phyloP scores from a whole-genome alignment of 2,888 invertebrate genomes.

The Athetis lepigone region DNA sequence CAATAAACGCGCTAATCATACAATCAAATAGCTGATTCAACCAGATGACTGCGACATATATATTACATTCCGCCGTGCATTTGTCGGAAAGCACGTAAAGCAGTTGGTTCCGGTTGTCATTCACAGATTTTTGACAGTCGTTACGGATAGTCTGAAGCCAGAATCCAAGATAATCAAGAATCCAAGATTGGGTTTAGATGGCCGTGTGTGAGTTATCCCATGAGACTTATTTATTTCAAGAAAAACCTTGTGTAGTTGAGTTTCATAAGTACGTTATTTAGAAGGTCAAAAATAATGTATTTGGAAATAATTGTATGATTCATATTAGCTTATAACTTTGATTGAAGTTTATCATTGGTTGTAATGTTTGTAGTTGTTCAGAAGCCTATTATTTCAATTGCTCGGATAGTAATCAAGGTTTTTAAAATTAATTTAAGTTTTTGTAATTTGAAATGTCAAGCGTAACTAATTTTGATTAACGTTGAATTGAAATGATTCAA shows the following conservation, averaged over 20 bases:
- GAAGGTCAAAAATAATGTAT: neutral
- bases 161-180: too few species aligned
- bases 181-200: too few species aligned
- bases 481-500: neutral
- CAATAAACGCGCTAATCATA: too few species aligned
- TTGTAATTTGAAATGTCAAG: conserved; percentile 27
- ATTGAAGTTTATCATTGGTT: conserved; percentile 13
- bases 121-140: too few species aligned
- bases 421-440: neutral
- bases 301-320: neutral
- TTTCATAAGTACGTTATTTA: neutral
- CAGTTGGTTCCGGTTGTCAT: too few species aligned
- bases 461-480: conserved; percentile 14
- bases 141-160: too few species aligned
- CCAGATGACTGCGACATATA: too few species aligned
- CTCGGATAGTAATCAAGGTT: conserved; percentile 13
- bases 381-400: conserved; percentile 33
- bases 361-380: conserved; percentile 3
- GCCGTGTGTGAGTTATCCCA: too few species aligned
- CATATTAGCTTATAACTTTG: conserved; percentile 11
- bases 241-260: neutral
- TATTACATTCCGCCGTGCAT: too few species aligned
- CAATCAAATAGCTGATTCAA: too few species aligned
- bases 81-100: too few species aligned
- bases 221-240: too few species aligned